These are phyloP conservation scores for Oreotrochilus melanogaster DNA, from an alignment of 2,113 vertebrate species.

Conservation along the genomic window DNA sequence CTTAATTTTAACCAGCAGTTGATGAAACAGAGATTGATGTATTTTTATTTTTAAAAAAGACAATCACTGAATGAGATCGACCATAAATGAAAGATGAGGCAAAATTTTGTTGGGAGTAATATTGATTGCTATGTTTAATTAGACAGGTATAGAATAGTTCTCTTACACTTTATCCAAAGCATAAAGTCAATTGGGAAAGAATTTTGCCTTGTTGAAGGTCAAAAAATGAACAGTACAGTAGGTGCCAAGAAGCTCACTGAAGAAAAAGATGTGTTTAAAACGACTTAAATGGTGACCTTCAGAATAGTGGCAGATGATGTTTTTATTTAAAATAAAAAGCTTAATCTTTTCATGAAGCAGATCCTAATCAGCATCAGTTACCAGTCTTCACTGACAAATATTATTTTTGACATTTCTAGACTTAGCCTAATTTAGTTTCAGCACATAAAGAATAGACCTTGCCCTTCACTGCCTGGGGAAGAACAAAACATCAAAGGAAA, in stretches of 20 bases:
- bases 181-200: not conserved
- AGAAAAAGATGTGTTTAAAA: constrained; percentile 8
- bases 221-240: constrained; percentile 12
- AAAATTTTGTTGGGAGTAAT: constrained; percentile 15
- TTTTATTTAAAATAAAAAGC: constrained; percentile 61
- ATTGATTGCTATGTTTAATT: constrained; percentile 28
- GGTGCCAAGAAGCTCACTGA: not conserved
- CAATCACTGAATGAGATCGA: not conserved
- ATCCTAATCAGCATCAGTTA: constrained; percentile 47
- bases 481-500: constrained; percentile 1
- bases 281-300: constrained; percentile 49
- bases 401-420: constrained; percentile 65
- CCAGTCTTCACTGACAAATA: constrained; percentile 29
- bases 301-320: constrained; percentile 27
- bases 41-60: not conserved
- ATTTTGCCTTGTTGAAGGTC: constrained; percentile 36
- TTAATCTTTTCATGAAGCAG: constrained; percentile 57
- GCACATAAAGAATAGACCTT: constrained; percentile 20
- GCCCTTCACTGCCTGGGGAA: not conserved
- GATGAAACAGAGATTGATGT: not conserved
- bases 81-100: constrained; percentile 24
- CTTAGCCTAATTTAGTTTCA: constrained; percentile 42
- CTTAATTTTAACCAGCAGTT: not conserved
- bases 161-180: not conserved
- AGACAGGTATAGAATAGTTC: constrained; percentile 23